Evolutionary conservation across 2,113 vertebrate genomes (phyloP), one percentile per base, ranked within the genome.

Genomic region (Bubo bubo): DNA sequence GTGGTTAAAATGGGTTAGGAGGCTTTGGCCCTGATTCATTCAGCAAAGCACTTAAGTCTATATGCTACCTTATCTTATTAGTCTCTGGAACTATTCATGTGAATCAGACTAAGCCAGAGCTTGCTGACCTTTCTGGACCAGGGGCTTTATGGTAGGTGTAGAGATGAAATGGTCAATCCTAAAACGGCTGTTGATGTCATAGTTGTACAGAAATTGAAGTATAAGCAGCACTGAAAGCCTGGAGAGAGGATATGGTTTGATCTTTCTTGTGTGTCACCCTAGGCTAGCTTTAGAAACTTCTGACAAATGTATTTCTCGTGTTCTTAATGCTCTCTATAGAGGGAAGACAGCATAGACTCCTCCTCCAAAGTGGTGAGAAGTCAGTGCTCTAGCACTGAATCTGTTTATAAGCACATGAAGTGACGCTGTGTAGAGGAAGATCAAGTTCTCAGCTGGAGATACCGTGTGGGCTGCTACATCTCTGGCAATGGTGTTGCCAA

Each of bases 11-110:
- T 39, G 37, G 37, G 10, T 39, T 39, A 39, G 37, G 37, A 39
- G 37, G 37, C 93, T 97, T 97, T 97, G 97, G 97, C 96, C 96
- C 91, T 94, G 95, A 97, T 97, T 97, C 97, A 97, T 97, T 97
- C 97, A 97, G 97, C 94, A 97, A 53, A 97, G 95, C 96, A 96
- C 95, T 97, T 97, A 97, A 97, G 37, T 39, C 37, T 39, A 13
- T 39, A 43, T 32, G 34, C 53, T 49, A 28, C 26, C 14, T 84
- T 72, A 75, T 71, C 23, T 47, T 71, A 23, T 45, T 75, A 34
- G 22, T 71, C 63, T 39, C 63, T 66, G 47, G 43, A 55, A 47
- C 8, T 27, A 14, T 68, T 21, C 28, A 13, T 52, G 34, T 58
- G 47, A 79, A 56, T 79, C 82, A n/a, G 50, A 58, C 43, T 30